Conservation (phyloP, 2,888 invertebrate genomes). For the Amphiduros pacificus region DNA sequence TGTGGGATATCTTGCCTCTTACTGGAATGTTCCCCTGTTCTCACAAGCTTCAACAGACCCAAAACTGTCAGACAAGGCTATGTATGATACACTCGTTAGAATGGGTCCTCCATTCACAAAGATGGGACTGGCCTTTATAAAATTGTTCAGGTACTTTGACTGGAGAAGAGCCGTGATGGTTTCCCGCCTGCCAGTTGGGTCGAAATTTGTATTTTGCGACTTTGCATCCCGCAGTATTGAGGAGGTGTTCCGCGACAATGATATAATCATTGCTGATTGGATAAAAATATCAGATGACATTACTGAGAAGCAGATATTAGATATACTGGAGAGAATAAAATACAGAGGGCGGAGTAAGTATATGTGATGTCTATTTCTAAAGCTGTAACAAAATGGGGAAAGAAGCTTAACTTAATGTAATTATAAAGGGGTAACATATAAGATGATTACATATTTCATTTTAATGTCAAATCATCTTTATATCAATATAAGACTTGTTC, state of each 20-base stretch:
- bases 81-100: constrained; percentile 39
- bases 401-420: too few species aligned
- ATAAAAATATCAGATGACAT: constrained; percentile 34
- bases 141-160: constrained; percentile 29
- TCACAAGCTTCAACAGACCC: constrained; percentile 45
- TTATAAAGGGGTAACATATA: too few species aligned
- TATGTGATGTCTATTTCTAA: too few species aligned
- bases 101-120: constrained; percentile 37
- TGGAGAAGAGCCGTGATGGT: constrained; percentile 41
- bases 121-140: constrained; percentile 25
- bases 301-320: constrained; percentile 32
- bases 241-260: constrained; percentile 30
- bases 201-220: constrained; percentile 39
- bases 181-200: constrained; percentile 11
- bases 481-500: too few species aligned
- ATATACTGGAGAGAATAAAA: constrained; percentile 30
- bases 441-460: too few species aligned
- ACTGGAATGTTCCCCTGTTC: constrained; percentile 47
- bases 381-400: too few species aligned
- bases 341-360: constrained; percentile 42
- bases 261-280: constrained; percentile 37
- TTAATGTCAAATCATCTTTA: too few species aligned
- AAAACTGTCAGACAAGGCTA: constrained; percentile 37
- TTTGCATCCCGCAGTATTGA: constrained; percentile 35
- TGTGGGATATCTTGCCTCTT: constrained; percentile 40